Percentiles rank a stretch among this genome's conserved stretches.
Conservation (phyloP, 2,113 vertebrate genomes). For the Melanotaenia duboulayi region DNA sequence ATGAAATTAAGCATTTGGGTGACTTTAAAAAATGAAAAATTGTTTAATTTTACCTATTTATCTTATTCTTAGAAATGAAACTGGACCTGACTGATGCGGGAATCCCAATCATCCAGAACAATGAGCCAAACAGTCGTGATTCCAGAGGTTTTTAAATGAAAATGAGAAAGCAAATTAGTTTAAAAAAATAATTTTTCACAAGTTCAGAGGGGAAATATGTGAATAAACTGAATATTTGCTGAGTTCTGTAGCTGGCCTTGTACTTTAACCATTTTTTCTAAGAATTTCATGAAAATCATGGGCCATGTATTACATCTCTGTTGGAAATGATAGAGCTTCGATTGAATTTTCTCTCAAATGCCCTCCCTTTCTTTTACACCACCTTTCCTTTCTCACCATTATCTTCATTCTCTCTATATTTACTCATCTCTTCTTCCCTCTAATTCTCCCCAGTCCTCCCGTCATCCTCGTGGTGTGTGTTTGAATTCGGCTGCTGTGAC, state of each 20-base stretch:
- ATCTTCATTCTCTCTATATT: conserved; percentile 41
- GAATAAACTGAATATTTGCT: conserved; percentile 28
- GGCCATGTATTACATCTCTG: conserved; percentile 12
- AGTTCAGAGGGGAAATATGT: conserved; percentile 38
- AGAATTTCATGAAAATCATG: conserved; percentile 6
- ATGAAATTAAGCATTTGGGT: background rate
- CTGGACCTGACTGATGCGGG: background rate
- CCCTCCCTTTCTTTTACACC: conserved; percentile 3
- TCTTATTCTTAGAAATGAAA: background rate
- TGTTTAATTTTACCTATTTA: background rate
- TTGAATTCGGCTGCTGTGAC: conserved; percentile 67
- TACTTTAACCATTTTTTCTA: conserved; percentile 11
- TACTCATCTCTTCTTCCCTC: conserved; percentile 48
- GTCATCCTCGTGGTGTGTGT: conserved; percentile 54
- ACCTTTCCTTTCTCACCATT: conserved; percentile 35
- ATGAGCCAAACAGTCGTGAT: conserved; percentile 16
- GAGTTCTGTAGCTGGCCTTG: conserved; percentile 25
- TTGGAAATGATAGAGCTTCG: conserved; percentile 37
- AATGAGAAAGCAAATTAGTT: conserved; percentile 19
- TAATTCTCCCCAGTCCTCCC: conserved; percentile 54
- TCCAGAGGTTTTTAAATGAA: conserved; percentile 21
- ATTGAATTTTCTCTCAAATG: conserved; percentile 13
- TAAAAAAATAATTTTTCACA: conserved; percentile 6
- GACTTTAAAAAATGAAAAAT: no score
- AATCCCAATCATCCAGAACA: background rate